Evolutionary conservation across 2,888 invertebrate genomes (phyloP).

Genomic region (Camptogramma bilineatum): DNA sequence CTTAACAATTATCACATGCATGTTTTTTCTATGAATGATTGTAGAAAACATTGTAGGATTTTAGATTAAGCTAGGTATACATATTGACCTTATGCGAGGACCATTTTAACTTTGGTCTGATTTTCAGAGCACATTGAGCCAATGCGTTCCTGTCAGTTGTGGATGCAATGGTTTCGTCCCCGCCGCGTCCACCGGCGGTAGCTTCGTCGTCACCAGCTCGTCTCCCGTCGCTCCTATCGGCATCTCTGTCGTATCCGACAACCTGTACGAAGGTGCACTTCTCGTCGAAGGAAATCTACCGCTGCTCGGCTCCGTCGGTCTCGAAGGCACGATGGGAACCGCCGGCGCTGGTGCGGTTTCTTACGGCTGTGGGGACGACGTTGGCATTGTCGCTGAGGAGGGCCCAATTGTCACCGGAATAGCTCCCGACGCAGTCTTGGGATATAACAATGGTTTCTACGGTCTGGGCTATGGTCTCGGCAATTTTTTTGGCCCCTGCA

Average conservation of each 20-base stretch:
- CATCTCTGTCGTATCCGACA: slow-evolving; percentile 26
- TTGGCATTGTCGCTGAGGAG: neutral
- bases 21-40: no score
- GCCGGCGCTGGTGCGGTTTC: slow-evolving; percentile 26
- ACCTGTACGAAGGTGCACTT: slow-evolving; percentile 21
- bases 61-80: no score
- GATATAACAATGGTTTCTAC: slow-evolving; percentile 14
- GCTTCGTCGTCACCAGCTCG: slow-evolving; percentile 19
- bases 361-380: slow-evolving; percentile 17
- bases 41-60: no score
- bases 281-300: slow-evolving; percentile 13
- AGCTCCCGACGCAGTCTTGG: neutral
- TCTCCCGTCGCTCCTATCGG: slow-evolving; percentile 25
- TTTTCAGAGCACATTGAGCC: slow-evolving; percentile 8
- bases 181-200: slow-evolving; percentile 19
- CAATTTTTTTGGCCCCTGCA: slow-evolving; percentile 8
- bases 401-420: slow-evolving; percentile 16
- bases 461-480: slow-evolving; percentile 17
- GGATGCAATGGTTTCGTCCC: neutral
- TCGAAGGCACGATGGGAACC: slow-evolving; percentile 12
- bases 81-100: no score
- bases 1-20: no score
- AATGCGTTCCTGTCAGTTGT: neutral
- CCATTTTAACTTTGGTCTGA: neutral
- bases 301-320: slow-evolving; percentile 7